phyloP scores from a whole-genome alignment of 1,140 invertebrate genomes.

The Bilobella aurantiaca region DNA sequence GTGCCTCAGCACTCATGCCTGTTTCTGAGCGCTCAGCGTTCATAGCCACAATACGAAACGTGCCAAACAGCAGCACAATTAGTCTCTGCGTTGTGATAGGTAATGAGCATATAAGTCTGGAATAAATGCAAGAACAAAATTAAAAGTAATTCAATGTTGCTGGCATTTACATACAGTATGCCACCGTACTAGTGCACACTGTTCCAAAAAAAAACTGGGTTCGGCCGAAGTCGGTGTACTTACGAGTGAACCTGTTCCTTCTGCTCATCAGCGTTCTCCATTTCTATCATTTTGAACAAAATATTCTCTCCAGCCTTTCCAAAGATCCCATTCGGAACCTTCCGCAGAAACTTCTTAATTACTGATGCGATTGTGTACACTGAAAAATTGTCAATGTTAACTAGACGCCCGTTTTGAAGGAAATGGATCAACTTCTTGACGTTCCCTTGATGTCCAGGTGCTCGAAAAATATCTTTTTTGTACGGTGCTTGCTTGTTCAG shows the following conservation, averaged over 20 bases:
- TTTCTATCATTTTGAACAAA: conserved; percentile 76
- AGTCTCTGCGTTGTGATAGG: conserved; percentile 83
- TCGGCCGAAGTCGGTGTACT: conserved; percentile 35
- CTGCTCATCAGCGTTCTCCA: conserved; percentile 66
- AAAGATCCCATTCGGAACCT: conserved; percentile 93
- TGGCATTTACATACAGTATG: background rate
- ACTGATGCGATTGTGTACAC: conserved; percentile 98
- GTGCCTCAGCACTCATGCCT: conserved; percentile 91
- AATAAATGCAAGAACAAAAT: conserved; percentile 33
- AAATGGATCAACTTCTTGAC: conserved; percentile 95
- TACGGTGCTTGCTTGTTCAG: conserved; percentile 87
- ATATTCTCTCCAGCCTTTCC: conserved; percentile 76
- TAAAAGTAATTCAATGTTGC: background rate
- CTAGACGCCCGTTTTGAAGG: conserved; percentile 79
- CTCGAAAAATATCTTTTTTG: conserved; percentile 85
- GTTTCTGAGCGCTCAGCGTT: conserved; percentile 78
- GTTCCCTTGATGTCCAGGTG: conserved; percentile 84
- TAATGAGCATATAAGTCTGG: conserved; percentile 75
- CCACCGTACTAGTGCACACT: too few species aligned
- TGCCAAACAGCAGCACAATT: conserved; percentile 89
- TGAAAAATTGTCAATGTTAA: conserved; percentile 96
- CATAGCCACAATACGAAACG: conserved; percentile 89
- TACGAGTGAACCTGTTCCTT: conserved; percentile 84
- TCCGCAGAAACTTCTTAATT: conserved; percentile 92
- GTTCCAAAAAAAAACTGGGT: background rate